Conservation (phyloP, 2,888 invertebrate species). For the Hyppa rectilinea region DNA sequence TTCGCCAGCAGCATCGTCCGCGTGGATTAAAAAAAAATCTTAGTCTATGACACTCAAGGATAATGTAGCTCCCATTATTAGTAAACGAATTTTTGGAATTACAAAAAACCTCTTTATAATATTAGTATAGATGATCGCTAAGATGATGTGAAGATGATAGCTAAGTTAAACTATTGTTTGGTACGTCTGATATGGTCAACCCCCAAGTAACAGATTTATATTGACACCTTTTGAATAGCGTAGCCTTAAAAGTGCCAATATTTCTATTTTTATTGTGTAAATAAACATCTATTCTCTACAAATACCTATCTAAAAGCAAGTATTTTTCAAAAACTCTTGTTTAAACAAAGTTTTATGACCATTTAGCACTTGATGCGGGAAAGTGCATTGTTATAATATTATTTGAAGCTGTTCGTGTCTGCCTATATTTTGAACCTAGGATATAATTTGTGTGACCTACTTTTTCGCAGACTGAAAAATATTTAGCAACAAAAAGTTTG, state of each 20-base stretch:
- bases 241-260: too few species aligned
- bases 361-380: constrained; percentile 39
- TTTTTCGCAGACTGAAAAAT: background rate
- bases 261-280: background rate
- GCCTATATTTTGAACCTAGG: constrained; percentile 21
- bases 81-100: too few species aligned
- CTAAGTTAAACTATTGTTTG: background rate
- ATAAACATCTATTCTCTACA: background rate
- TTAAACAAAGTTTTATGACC: background rate
- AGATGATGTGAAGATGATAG: too few species aligned
- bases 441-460: constrained; percentile 37
- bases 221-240: too few species aligned
- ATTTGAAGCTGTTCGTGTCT: constrained; percentile 1
- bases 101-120: too few species aligned
- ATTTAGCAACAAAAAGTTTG: background rate
- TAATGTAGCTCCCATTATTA: too few species aligned
- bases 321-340: constrained; percentile 8
- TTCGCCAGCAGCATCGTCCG: too few species aligned
- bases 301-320: background rate
- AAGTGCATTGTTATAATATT: constrained; percentile 37
- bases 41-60: too few species aligned
- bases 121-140: too few species aligned
- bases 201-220: too few species aligned
- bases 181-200: background rate
- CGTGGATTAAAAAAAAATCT: too few species aligned